Base-by-base conservation (phyloP, 2,888 invertebrate genomes). In the Protula sp. region DNA sequence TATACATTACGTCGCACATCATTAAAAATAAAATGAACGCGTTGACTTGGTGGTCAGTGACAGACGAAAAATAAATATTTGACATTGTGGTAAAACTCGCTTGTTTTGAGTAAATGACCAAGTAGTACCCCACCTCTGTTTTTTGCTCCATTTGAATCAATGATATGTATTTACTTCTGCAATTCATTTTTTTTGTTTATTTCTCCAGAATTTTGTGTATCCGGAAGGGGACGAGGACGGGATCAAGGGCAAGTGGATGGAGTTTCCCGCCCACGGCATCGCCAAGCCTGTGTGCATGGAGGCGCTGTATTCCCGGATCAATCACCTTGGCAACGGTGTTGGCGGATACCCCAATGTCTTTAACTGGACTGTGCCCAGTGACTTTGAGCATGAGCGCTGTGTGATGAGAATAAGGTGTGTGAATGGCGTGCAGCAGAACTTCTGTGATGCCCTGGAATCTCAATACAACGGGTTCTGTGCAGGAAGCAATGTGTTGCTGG, bases 281-380 rank as follows among this genome's bases (percentile, higher is more conserved):
- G 66, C 74, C n/a, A 63, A 74, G 24, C 81, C 81, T 9, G 73
- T 70, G n/a, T 81, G 81, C 63, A 58, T 72, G n/a, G 79, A 80
- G 67, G 73, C 78, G 0, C 73, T 78, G 61, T 76, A 71, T 57
- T 71, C 75, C 4, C 60, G 79, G 47, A 81, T 80, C 64, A 81
- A 81, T 68, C 77, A 81, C 67, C 75, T 80, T 31, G 81, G 81
- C 55, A 79, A 80, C 59, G 76, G 74, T 2, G 28, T 72, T 1
- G 74, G 73, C 56, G 80, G 79, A n/a, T 67, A 76, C 30, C 72
- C 78, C 1, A 70, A 68, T 48, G 60, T 70, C 56, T 80, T 68
- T 64, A 78, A 79, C 70, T 80, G 80, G 80, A 81, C 79, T 2
- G 47, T 81, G 2, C 80, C 81, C 3, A 38, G 45, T n/a, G 70